Evolutionary conservation across 2,113 vertebrate species (phyloP).

Genomic region (Ranitomeya imitator): DNA sequence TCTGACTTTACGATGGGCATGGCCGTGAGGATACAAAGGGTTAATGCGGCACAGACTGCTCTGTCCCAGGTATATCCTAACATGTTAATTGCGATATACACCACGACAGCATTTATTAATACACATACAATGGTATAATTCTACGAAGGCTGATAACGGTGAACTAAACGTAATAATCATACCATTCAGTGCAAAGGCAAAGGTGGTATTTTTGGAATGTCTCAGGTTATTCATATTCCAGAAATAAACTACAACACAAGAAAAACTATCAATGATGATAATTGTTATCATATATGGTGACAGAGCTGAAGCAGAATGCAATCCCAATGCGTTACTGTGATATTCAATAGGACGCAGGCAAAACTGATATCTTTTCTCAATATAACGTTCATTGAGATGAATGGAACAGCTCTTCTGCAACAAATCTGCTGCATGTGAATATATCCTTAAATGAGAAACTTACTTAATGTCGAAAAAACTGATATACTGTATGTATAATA

Average conservation of each 20-base stretch:
- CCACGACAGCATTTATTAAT: not conserved
- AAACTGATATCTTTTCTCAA: not conserved
- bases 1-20: not conserved
- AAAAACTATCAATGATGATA: not conserved
- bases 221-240: not conserved
- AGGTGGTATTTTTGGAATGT: not conserved
- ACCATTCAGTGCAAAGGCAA: not conserved
- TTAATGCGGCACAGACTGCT: not conserved
- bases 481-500: not conserved
- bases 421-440: not conserved
- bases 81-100: not conserved
- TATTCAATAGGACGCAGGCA: not conserved
- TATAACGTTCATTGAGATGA: no score
- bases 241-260: not conserved
- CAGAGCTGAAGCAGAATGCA: not conserved
- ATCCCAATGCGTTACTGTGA: not conserved
- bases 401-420: not conserved
- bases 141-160: not conserved
- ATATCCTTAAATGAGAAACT: not conserved
- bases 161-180: not conserved
- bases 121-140: no score
- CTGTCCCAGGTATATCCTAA: not conserved
- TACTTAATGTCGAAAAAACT: not conserved
- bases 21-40: not conserved
- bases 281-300: not conserved